Conservation (phyloP, 2,113 vertebrate genomes). For the Calyptommatus sinebrachiatus region DNA sequence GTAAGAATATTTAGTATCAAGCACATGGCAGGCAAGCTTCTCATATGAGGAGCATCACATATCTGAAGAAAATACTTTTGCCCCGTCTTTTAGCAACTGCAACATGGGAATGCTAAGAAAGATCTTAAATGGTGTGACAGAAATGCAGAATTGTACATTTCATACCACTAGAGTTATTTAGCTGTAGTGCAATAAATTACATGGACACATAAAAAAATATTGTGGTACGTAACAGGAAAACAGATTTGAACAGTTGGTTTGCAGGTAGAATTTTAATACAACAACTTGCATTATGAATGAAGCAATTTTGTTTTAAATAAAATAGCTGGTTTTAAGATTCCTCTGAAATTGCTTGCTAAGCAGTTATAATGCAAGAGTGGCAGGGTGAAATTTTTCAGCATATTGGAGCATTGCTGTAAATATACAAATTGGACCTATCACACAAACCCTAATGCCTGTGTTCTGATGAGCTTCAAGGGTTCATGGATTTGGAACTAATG, state of each 20-base stretch:
- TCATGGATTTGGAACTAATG: conserved; percentile 2
- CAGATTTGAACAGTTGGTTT: background rate
- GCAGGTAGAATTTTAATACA: background rate
- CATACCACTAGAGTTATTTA: background rate
- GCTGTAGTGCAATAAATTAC: background rate
- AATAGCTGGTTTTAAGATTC: conserved; percentile 8
- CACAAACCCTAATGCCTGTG: background rate
- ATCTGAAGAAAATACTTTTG: background rate
- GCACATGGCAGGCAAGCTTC: background rate
- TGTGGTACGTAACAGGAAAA: background rate
- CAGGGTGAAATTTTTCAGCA: background rate
- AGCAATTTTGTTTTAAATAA: background rate
- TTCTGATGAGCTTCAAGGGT: background rate
- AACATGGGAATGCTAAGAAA: background rate
- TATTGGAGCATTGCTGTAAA: background rate
- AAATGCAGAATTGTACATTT: background rate
- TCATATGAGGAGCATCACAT: background rate
- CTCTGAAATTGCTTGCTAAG: conserved; percentile 5
- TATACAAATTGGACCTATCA: background rate
- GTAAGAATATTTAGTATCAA: background rate
- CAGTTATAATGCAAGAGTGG: background rate
- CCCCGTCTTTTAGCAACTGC: background rate
- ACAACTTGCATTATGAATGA: background rate
- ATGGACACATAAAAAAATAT: background rate
- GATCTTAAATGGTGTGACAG: background rate